Percentiles rank a stretch among this genome's conserved stretches.
Conservation (phyloP, 2,797 vertebrate genomes). For the Phrynocephalus forsythii region DNA sequence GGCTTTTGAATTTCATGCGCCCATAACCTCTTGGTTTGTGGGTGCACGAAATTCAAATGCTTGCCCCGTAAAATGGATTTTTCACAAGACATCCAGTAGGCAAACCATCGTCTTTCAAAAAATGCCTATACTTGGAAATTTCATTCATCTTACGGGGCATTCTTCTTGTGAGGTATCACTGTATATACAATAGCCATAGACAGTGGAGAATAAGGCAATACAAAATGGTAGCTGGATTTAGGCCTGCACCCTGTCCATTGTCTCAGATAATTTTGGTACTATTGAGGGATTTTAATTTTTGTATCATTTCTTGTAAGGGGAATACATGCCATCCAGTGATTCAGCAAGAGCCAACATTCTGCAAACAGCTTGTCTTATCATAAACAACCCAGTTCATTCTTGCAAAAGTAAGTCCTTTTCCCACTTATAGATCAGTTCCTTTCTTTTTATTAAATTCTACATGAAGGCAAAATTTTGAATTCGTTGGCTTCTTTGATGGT, state of each 20-base stretch:
- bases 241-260: neutral
- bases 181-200: neutral
- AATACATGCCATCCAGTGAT: neutral
- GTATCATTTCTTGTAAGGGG: neutral
- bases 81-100: too few species aligned
- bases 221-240: neutral
- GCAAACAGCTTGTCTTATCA: constrained; percentile 11
- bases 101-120: too few species aligned
- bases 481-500: neutral
- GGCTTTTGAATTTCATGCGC: too few species aligned
- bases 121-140: too few species aligned
- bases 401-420: constrained; percentile 4
- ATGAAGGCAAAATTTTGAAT: neutral
- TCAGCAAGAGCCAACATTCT: constrained; percentile 4
- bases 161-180: too few species aligned
- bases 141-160: too few species aligned
- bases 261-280: neutral
- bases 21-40: too few species aligned
- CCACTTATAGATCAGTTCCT: constrained; percentile 3
- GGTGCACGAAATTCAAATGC: too few species aligned
- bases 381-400: constrained; percentile 22
- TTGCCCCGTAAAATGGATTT: too few species aligned
- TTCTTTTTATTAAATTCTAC: constrained; percentile 17
- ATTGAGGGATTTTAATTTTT: neutral
- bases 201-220: neutral